Evolutionary conservation across 2,797 vertebrate species (phyloP).

Genomic region (Gallirallus australis): DNA sequence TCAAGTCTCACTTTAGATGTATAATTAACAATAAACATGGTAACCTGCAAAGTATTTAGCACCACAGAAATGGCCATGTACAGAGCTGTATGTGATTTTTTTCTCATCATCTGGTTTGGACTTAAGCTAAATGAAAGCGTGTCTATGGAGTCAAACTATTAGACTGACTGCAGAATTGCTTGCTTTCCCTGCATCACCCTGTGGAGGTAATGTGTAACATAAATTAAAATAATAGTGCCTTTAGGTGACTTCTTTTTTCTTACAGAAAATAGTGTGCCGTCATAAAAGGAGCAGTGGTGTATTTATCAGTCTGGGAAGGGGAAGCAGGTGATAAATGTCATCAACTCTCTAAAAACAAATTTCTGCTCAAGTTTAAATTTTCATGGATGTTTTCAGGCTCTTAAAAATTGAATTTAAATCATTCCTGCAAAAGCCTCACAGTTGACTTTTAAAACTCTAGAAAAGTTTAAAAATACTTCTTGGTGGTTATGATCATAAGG

Average conservation of each 20-base stretch:
- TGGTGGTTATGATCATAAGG: constrained; percentile 33
- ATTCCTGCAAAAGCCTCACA: background rate
- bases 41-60: background rate
- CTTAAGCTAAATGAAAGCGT: background rate
- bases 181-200: background rate
- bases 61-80: background rate
- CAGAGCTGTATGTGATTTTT: background rate
- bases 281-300: background rate
- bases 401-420: background rate
- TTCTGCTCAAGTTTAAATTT: background rate
- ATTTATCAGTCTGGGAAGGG: constrained; percentile 23
- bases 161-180: background rate
- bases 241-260: constrained; percentile 9
- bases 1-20: background rate
- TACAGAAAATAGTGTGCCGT: background rate
- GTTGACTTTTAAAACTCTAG: constrained; percentile 55
- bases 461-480: constrained; percentile 57
- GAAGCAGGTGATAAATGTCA: background rate
- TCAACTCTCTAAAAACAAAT: background rate
- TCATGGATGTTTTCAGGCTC: constrained; percentile 10
- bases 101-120: background rate
- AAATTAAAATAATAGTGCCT: background rate
- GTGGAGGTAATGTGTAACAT: background rate
- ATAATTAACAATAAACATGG: background rate
- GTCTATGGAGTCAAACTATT: background rate